phyloP scores from a whole-genome alignment of 2,113 vertebrate genomes.

The Toxotes jaculatrix region DNA sequence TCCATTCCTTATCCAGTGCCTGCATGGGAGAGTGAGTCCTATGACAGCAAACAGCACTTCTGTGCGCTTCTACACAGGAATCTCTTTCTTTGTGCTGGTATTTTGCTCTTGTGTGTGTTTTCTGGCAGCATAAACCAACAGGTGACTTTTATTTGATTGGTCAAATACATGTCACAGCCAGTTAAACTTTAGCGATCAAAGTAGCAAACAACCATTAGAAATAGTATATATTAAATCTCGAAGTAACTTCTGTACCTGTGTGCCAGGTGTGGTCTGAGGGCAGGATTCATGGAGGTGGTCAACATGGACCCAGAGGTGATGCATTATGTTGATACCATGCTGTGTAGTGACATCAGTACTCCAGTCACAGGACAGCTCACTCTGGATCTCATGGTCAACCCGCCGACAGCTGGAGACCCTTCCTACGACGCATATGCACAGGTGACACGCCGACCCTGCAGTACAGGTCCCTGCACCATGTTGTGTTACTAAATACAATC shows the following conservation, averaged over 20 bases:
- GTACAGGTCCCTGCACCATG: neutral
- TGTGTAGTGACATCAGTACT: slow-evolving; percentile 55
- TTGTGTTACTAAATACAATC: neutral
- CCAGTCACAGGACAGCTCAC: slow-evolving; percentile 74
- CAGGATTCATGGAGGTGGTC: slow-evolving; percentile 81
- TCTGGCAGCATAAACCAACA: too few species aligned
- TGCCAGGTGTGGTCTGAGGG: slow-evolving; percentile 76
- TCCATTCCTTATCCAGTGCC: slow-evolving; percentile 79
- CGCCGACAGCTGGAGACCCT: slow-evolving; percentile 68
- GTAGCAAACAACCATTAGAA: too few species aligned
- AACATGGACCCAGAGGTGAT: slow-evolving; percentile 76
- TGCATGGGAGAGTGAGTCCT: slow-evolving; percentile 77
- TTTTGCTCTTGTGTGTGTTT: too few species aligned
- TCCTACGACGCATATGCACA: slow-evolving; percentile 63
- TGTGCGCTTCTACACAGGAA: too few species aligned
- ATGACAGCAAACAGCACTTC: too few species aligned
- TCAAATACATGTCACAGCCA: too few species aligned
- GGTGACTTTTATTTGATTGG: too few species aligned
- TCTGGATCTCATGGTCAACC: slow-evolving; percentile 74
- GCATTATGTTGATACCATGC: slow-evolving; percentile 42
- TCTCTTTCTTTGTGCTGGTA: too few species aligned
- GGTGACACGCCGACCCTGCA: slow-evolving; percentile 9
- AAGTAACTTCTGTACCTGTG: neutral
- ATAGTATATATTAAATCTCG: neutral
- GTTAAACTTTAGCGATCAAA: too few species aligned